Conservation (phyloP, 2,888 invertebrate species). For the Stenodema calcarata region DNA sequence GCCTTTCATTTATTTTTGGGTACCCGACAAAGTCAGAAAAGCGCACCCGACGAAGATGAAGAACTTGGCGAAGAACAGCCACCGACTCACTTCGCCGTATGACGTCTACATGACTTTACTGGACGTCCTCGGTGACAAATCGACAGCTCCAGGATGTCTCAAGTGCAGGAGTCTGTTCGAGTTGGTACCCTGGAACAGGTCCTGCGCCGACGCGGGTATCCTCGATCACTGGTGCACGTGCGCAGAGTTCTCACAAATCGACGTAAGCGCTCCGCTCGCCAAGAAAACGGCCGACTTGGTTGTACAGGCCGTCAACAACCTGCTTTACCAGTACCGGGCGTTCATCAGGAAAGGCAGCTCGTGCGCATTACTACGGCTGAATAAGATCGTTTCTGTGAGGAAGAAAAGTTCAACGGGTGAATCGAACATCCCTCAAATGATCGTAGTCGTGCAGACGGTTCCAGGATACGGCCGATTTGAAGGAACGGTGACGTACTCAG, state of each 20-base stretch:
- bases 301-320: slow-evolving; percentile 50
- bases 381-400: slow-evolving; percentile 65
- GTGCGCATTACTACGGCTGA: slow-evolving; percentile 67
- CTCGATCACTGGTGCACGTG: slow-evolving; percentile 81
- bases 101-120: slow-evolving; percentile 76
- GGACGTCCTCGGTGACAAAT: slow-evolving; percentile 64
- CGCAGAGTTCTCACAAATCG: slow-evolving; percentile 63
- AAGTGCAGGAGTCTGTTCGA: slow-evolving; percentile 68
- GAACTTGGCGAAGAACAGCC: slow-evolving; percentile 69
- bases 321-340: background rate
- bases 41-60: slow-evolving; percentile 66
- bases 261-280: slow-evolving; percentile 54
- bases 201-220: slow-evolving; percentile 73
- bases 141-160: slow-evolving; percentile 63
- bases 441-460: slow-evolving; percentile 72
- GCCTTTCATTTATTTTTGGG: slow-evolving; percentile 74
- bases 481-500: slow-evolving; percentile 66
- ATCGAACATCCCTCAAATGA: slow-evolving; percentile 61
- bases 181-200: slow-evolving; percentile 68
- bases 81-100: slow-evolving; percentile 76
- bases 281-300: slow-evolving; percentile 49
- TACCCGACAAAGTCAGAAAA: slow-evolving; percentile 70
- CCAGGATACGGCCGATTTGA: slow-evolving; percentile 76
- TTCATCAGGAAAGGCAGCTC: slow-evolving; percentile 55
- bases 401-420: slow-evolving; percentile 62